Percentiles rank a stretch among this genome's conserved stretches.
These are phyloP conservation scores for Agrochola litura DNA, from an alignment of 2,888 invertebrate species.

Conservation along the genomic window DNA sequence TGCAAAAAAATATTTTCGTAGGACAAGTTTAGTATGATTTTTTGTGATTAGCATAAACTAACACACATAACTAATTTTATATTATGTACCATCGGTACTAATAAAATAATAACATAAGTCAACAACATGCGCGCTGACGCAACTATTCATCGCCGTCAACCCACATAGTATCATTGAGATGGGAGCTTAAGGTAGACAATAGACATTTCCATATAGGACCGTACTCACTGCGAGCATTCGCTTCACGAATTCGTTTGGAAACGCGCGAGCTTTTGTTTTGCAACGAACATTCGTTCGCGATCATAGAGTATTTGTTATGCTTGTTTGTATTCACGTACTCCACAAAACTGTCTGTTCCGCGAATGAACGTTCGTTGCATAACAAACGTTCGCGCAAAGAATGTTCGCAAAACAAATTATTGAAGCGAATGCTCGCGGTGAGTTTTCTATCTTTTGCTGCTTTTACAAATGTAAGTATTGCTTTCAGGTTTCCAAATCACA, in stretches of 20 bases:
- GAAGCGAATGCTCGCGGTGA: neutral
- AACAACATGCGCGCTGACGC: neutral
- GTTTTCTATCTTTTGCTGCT: too few species aligned
- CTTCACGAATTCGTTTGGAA: neutral
- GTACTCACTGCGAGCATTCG: neutral
- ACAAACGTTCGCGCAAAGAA: neutral
- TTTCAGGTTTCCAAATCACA: neutral
- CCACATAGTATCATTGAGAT: neutral
- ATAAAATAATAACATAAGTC: neutral
- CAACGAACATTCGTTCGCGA: neutral
- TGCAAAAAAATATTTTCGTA: neutral
- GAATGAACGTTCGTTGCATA: neutral
- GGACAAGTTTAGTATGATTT: neutral
- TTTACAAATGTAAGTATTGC: too few species aligned
- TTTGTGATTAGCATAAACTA: neutral
- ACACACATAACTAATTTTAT: neutral
- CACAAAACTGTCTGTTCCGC: neutral
- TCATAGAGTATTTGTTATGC: neutral
- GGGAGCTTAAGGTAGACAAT: neutral
- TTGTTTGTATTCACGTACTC: neutral
- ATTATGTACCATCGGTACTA: neutral
- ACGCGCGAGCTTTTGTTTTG: neutral
- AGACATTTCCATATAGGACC: neutral
- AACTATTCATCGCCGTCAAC: neutral
- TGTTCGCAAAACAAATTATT: neutral